Base-by-base conservation (phyloP, 1,140 invertebrate genomes). In the Drosophila murphyi region DNA sequence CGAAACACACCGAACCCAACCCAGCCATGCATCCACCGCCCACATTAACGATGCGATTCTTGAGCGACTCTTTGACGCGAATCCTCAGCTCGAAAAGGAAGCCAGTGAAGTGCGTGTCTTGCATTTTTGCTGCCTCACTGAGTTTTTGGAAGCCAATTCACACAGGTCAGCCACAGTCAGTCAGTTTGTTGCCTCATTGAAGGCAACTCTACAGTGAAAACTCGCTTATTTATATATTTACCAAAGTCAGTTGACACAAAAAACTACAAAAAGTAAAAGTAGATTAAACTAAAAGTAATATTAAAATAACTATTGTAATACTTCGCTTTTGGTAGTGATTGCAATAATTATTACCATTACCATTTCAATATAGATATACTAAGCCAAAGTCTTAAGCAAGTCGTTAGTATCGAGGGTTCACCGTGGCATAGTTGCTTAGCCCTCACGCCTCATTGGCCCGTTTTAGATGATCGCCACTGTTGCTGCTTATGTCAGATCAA, bases 31-130 rank as follows among this genome's bases (percentile, higher is more conserved):
- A 47, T 10, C 34, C 35, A 29, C 20, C 43, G 2, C 62, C 63
- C 62, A 79, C 69, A 43, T 75, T 56, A 69, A 48, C 59, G 64
- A 43, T 55, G 51, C 48, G 68, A 76, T 81, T 80, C 72, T 61
- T 57, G 65, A 64, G 76, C 67, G 78, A 75, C 61, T 75, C 70
- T 87, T 87, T 78, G 70, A 52, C 73, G 35, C 67, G 78, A 86
- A 87, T 86, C 82, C 82, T 79, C 83, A 71, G 63, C 74, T 70
- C 61, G 50, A 47, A 39, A 78, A 81, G 77, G 74, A 88, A 88
- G 86, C 85, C 85, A 4, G 20, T 51, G 50, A 89, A 88, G 81
- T 89, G 85, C 74, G 72, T 80, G 69, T 78, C 57, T 55, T 60
- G 55, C 32, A 69, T 55, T 60, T 65, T 77, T 73, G 63, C 74